These are phyloP conservation scores for Microcebus lehilahytsara DNA, from an alignment of 2,113 vertebrate species.

Conservation along the genomic window DNA sequence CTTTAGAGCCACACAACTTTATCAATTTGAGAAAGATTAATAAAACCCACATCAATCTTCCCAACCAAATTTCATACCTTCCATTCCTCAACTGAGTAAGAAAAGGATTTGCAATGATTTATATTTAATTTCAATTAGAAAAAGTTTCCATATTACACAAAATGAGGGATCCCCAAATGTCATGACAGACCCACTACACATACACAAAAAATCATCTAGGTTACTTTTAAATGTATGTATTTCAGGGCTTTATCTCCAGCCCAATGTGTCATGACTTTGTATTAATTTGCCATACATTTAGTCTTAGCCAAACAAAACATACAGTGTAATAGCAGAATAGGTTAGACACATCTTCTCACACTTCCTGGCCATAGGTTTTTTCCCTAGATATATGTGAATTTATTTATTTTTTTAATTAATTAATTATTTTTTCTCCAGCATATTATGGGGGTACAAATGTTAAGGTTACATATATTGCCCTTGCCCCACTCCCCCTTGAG, in stretches of 20 bases:
- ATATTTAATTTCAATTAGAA: background rate
- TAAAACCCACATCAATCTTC: background rate
- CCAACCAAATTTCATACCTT: background rate
- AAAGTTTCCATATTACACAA: background rate
- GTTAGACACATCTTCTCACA: background rate
- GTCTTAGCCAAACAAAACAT: background rate
- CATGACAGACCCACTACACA: background rate
- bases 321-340: background rate
- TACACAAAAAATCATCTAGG: background rate
- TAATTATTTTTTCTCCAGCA: no score
- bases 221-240: background rate
- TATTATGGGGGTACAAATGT: no score
- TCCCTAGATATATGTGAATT: background rate
- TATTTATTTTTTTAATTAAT: background rate
- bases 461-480: no score
- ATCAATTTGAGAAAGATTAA: background rate
- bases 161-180: background rate
- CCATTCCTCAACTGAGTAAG: background rate
- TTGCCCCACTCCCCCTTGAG: no score
- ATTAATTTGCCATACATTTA: background rate
- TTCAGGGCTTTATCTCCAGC: background rate
- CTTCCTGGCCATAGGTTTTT: background rate
- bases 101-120: background rate
- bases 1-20: background rate
- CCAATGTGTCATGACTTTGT: background rate